These are phyloP conservation scores for Drosophila melanogaster DNA, from an alignment of 1,140 invertebrate species.

Conservation along the genomic window DNA sequence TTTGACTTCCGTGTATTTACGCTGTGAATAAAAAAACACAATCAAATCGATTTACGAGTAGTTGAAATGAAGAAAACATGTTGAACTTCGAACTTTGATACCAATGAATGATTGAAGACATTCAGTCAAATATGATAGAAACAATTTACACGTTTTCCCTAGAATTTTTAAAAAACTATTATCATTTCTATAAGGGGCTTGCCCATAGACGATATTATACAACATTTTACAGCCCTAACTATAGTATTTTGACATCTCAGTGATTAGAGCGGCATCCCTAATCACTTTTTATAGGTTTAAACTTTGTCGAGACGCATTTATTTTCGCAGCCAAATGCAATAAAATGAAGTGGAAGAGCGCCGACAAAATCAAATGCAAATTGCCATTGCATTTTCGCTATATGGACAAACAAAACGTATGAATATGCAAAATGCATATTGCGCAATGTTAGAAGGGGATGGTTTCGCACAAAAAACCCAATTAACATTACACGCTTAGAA, in stretches of 20 bases:
- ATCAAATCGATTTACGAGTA: background rate
- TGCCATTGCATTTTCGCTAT: slow-evolving; percentile 38
- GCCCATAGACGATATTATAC: slow-evolving; percentile 2
- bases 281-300: background rate
- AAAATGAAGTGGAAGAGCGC: slow-evolving; percentile 13
- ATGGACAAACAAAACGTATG: slow-evolving; percentile 57
- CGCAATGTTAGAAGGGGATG: slow-evolving; percentile 9
- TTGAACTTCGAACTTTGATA: background rate
- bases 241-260: background rate
- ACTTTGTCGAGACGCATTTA: slow-evolving; percentile 18
- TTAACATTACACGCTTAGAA: slow-evolving; percentile 38
- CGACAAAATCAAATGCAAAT: slow-evolving; percentile 60
- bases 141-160: background rate
- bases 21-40: background rate
- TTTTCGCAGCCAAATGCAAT: slow-evolving; percentile 18
- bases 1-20: slow-evolving; percentile 17
- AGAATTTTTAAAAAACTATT: background rate
- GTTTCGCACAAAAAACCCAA: background rate
- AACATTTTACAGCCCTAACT: slow-evolving; percentile 7
- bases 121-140: background rate
- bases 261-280: background rate
- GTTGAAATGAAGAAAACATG: background rate
- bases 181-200: slow-evolving; percentile 11
- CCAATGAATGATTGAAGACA: background rate
- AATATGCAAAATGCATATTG: slow-evolving; percentile 55